Percentiles rank a stretch among this genome's conserved stretches.
phyloP scores from a whole-genome alignment of 2,888 invertebrate genomes.

The Chrysodeixis includens region DNA sequence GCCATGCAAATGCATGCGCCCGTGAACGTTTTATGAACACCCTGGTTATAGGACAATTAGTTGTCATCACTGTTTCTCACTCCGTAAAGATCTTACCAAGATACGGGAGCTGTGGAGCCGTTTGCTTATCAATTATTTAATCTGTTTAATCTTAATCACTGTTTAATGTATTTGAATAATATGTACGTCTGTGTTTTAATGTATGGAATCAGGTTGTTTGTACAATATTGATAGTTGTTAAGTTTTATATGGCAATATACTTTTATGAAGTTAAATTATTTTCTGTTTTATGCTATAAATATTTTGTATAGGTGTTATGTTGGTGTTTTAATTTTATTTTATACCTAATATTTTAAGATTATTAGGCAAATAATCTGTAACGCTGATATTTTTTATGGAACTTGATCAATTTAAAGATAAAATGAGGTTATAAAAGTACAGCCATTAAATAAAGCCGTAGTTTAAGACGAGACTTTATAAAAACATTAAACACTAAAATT shows the following conservation, averaged over 20 bases:
- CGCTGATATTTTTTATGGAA: no score
- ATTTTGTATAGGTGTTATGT: no score
- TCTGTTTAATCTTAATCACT: neutral
- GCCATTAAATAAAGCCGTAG: no score
- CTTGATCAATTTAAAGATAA: no score
- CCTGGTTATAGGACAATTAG: slow-evolving; percentile 66
- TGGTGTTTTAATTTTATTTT: no score
- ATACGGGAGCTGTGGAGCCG: slow-evolving; percentile 45
- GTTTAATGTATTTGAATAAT: neutral
- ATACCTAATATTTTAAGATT: no score
- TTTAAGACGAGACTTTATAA: no score
- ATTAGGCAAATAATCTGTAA: no score
- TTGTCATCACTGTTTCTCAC: slow-evolving; percentile 64
- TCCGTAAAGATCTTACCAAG: slow-evolving; percentile 46
- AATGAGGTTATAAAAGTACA: no score
- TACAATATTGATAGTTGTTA: slow-evolving; percentile 4
- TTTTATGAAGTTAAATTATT: slow-evolving; percentile 4
- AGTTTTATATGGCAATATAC: neutral
- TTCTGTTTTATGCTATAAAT: no score
- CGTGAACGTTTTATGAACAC: slow-evolving; percentile 62
- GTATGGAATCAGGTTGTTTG: neutral
- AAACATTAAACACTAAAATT: no score
- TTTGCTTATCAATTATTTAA: neutral
- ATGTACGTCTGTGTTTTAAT: neutral
- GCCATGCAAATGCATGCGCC: slow-evolving; percentile 48